Percentiles rank a stretch among this genome's conserved stretches.
These are phyloP conservation scores for Larimichthys crocea DNA, from an alignment of 2,113 vertebrate species.

Conservation along the genomic window DNA sequence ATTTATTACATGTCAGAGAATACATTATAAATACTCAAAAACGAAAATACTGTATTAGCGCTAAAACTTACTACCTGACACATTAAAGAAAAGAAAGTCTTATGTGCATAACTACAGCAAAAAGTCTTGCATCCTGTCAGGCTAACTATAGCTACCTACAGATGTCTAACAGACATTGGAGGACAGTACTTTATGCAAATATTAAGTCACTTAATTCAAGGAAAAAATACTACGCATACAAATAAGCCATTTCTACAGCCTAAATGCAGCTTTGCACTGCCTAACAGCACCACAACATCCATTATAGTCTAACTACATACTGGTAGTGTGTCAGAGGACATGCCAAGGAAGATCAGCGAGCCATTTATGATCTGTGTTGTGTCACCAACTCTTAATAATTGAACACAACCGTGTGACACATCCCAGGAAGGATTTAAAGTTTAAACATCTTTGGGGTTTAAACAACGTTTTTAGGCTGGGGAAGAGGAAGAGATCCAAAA, in stretches of 20 bases:
- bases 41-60: conserved; percentile 71
- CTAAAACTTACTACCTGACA: conserved; percentile 70
- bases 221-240: conserved; percentile 73
- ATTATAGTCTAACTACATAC: conserved; percentile 78
- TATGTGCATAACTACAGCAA: conserved; percentile 77
- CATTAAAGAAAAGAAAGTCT: conserved; percentile 61
- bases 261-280: conserved; percentile 79
- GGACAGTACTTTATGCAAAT: conserved; percentile 75
- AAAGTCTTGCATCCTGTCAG: conserved; percentile 69
- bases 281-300: conserved; percentile 82
- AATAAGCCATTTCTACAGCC: conserved; percentile 78
- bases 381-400: conserved; percentile 70
- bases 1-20: conserved; percentile 76
- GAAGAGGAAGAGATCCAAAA: conserved; percentile 58
- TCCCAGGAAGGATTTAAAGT: conserved; percentile 64
- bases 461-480: conserved; percentile 49
- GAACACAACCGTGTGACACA: conserved; percentile 64
- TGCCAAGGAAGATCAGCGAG: conserved; percentile 76
- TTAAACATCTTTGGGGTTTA: conserved; percentile 68
- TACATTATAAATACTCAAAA: conserved; percentile 78
- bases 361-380: conserved; percentile 55
- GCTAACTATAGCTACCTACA: conserved; percentile 76
- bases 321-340: conserved; percentile 78
- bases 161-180: conserved; percentile 69
- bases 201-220: conserved; percentile 77